These are phyloP conservation scores for Melanophora roralis DNA, from an alignment of 2,888 invertebrate species.

Conservation along the genomic window DNA sequence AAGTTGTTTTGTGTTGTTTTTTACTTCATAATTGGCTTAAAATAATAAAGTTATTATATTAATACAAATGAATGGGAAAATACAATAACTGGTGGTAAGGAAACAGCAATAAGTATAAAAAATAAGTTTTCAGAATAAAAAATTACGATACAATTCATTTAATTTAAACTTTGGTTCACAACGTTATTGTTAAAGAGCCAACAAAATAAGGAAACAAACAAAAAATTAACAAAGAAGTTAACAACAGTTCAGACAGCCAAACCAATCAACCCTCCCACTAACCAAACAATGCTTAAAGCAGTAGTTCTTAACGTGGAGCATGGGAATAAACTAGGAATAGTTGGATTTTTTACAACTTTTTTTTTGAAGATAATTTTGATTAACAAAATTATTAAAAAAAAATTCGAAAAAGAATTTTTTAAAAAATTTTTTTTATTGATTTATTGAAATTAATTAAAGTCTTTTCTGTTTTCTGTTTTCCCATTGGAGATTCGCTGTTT, in stretches of 20 bases:
- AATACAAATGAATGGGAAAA: slow-evolving; percentile 56
- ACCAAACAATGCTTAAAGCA: slow-evolving; percentile 16
- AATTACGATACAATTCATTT: neutral
- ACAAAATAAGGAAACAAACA: neutral
- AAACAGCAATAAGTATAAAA: neutral
- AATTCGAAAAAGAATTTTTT: too few species aligned
- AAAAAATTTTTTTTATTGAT: too few species aligned
- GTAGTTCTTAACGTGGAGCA: too few species aligned
- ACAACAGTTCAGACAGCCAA: too few species aligned
- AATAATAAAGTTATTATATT: slow-evolving; percentile 62
- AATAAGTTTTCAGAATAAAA: slow-evolving; percentile 3
- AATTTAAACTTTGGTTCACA: neutral
- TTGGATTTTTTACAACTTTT: too few species aligned
- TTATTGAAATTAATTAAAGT: too few species aligned
- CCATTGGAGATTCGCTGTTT: too few species aligned
- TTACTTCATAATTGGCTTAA: slow-evolving; percentile 54
- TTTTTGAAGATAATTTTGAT: too few species aligned
- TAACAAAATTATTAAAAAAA: too few species aligned
- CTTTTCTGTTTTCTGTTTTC: too few species aligned
- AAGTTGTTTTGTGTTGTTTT: slow-evolving; percentile 14
- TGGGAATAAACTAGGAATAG: too few species aligned
- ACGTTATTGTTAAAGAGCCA: slow-evolving; percentile 4
- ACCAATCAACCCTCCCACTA: too few species aligned
- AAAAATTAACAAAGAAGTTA: slow-evolving; percentile 23
- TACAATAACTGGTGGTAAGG: slow-evolving; percentile 25